Conservation (phyloP, 2,797 vertebrate genomes). For the Eidolon dupreanum region DNA sequence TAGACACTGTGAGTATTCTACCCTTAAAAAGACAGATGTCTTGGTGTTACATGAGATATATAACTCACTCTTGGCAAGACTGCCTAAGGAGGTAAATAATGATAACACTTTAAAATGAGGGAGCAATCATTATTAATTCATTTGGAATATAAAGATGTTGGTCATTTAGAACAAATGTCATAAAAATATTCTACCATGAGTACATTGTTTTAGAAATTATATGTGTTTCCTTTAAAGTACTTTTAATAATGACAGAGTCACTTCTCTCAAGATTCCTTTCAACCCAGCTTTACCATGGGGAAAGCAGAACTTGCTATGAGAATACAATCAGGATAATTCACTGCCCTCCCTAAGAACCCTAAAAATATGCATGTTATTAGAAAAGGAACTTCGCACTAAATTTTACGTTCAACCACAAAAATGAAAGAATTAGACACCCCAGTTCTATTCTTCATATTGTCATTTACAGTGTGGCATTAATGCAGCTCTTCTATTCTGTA, state of each 20-base stretch:
- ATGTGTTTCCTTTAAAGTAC: constrained; percentile 64
- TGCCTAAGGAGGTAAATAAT: constrained; percentile 52
- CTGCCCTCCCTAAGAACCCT: background rate
- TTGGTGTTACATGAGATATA: background rate
- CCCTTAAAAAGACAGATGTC: background rate
- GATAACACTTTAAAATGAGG: constrained; percentile 58
- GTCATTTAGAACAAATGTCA: constrained; percentile 67
- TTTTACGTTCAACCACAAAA: background rate
- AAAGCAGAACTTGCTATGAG: background rate
- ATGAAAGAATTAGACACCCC: background rate
- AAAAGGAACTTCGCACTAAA: background rate
- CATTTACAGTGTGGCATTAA: too few relatives aligned
- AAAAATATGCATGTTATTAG: background rate
- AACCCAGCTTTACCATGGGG: background rate
- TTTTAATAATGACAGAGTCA: constrained; percentile 62
- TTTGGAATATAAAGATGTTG: constrained; percentile 68
- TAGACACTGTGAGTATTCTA: background rate
- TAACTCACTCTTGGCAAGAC: background rate
- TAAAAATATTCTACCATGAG: constrained; percentile 43
- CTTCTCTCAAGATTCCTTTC: constrained; percentile 55
- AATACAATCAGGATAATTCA: background rate
- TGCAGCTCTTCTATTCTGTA: background rate
- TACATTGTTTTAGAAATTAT: constrained; percentile 66
- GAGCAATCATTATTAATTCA: constrained; percentile 49
- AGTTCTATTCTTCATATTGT: background rate